These are phyloP conservation scores for Campoletis raptor DNA, from an alignment of 2,888 invertebrate species.

Conservation along the genomic window DNA sequence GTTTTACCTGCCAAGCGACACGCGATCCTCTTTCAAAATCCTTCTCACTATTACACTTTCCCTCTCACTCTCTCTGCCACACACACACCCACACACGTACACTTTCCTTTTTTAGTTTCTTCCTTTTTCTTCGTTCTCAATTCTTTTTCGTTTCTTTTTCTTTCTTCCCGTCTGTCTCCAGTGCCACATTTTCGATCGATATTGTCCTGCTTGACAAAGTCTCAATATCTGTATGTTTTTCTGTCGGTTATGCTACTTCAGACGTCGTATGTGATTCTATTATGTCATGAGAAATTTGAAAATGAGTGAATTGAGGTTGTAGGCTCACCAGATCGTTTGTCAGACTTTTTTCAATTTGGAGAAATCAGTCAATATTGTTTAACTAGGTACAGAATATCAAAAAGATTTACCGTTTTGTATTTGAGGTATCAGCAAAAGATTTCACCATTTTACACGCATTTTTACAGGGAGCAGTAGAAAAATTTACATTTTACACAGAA, in stretches of 20 bases:
- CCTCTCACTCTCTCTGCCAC: constrained; percentile 40
- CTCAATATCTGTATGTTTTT: constrained; percentile 53
- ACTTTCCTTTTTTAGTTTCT: neutral
- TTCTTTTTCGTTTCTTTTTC: constrained; percentile 14
- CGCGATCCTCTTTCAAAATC: constrained; percentile 67
- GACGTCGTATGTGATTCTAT: constrained; percentile 45
- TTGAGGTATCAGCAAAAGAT: no score
- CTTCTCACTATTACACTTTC: constrained; percentile 31
- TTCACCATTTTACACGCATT: no score
- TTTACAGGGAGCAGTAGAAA: no score
- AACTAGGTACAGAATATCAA: no score
- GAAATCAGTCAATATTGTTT: no score
- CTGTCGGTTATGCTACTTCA: constrained; percentile 28
- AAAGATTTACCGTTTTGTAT: no score
- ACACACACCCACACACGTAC: neutral
- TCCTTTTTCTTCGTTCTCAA: constrained; percentile 39
- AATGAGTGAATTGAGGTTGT: neutral
- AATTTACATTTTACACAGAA: no score
- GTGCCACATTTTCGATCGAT: constrained; percentile 66
- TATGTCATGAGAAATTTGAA: neutral
- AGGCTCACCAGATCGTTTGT: no score
- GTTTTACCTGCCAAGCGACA: constrained; percentile 63
- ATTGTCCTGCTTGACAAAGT: constrained; percentile 62
- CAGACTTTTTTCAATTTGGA: no score
- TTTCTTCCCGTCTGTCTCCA: constrained; percentile 55